phyloP scores from a whole-genome alignment of 2,888 invertebrate species.

The Lissonota sp. region DNA sequence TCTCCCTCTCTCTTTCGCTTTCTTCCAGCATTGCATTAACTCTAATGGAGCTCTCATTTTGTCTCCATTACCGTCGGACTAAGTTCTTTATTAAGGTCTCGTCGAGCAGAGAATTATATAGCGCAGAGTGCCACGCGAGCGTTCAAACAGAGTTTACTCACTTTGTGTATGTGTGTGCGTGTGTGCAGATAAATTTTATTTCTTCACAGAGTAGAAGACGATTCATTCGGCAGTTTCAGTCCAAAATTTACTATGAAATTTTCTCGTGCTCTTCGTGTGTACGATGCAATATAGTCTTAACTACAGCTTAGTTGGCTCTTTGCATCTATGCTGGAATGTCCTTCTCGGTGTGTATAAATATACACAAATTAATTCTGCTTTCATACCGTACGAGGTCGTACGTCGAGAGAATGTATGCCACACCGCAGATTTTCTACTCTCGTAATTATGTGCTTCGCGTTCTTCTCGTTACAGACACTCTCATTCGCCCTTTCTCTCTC shows the following conservation, averaged over 20 bases:
- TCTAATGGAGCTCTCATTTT: constrained; percentile 65
- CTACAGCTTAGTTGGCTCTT: constrained; percentile 23
- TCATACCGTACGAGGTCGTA: constrained; percentile 4
- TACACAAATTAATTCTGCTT: constrained; percentile 49
- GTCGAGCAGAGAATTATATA: constrained; percentile 58
- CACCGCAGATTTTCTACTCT: constrained; percentile 18
- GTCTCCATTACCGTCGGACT: constrained; percentile 62
- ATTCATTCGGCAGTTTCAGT: constrained; percentile 61
- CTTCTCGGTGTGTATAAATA: constrained; percentile 50
- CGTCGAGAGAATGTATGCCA: constrained; percentile 8
- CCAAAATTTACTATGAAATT: constrained; percentile 45
- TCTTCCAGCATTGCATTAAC: constrained; percentile 55
- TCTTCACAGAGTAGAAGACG: constrained; percentile 29
- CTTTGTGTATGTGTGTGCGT: neutral
- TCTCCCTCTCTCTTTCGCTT: constrained; percentile 13
- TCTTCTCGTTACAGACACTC: neutral
- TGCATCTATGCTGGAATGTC: neutral
- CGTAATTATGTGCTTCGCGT: constrained; percentile 16
- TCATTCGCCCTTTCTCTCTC: neutral
- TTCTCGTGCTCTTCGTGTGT: neutral
- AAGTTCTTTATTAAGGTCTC: constrained; percentile 64
- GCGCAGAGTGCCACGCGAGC: constrained; percentile 51
- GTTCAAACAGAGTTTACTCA: constrained; percentile 36
- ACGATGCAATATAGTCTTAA: constrained; percentile 1
- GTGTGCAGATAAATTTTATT: constrained; percentile 18